Percentiles rank a stretch among this genome's conserved stretches.
These are phyloP conservation scores for Coenobita brevimanus DNA, from an alignment of 1,140 invertebrate genomes.

Conservation along the genomic window DNA sequence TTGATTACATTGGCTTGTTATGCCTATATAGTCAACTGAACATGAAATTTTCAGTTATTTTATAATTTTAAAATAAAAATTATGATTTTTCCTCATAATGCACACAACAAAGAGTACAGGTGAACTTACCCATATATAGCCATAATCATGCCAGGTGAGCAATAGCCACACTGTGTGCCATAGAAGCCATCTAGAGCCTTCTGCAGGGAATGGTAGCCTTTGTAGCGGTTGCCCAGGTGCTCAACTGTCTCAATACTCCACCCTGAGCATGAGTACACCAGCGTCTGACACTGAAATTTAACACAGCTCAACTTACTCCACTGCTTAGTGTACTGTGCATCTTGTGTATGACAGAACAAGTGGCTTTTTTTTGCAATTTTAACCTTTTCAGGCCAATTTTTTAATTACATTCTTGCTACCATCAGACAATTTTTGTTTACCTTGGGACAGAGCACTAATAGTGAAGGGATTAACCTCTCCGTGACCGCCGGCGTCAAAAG, in stretches of 20 bases:
- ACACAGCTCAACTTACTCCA: not conserved
- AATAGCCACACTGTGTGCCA: conserved; percentile 75
- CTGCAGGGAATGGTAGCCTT: conserved; percentile 80
- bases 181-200: conserved; percentile 72
- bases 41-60: too few relatives aligned
- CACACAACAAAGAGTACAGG: too few relatives aligned
- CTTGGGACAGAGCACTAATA: too few relatives aligned
- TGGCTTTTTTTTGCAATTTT: not conserved
- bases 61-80: too few relatives aligned
- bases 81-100: too few relatives aligned
- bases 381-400: not conserved
- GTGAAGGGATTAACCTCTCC: too few relatives aligned
- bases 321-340: not conserved
- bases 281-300: conserved; percentile 54
- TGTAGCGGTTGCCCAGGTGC: conserved; percentile 81
- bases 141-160: conserved; percentile 74
- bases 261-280: conserved; percentile 61
- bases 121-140: conserved; percentile 72
- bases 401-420: not conserved
- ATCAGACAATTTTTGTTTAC: too few relatives aligned
- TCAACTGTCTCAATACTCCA: conserved; percentile 83
- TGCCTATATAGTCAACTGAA: too few relatives aligned
- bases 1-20: too few relatives aligned
- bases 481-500: too few relatives aligned
- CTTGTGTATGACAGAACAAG: not conserved